Percentiles rank a stretch among this genome's conserved stretches.
Conservation (phyloP, 2,113 vertebrate species). For the Polyodon spathula region DNA sequence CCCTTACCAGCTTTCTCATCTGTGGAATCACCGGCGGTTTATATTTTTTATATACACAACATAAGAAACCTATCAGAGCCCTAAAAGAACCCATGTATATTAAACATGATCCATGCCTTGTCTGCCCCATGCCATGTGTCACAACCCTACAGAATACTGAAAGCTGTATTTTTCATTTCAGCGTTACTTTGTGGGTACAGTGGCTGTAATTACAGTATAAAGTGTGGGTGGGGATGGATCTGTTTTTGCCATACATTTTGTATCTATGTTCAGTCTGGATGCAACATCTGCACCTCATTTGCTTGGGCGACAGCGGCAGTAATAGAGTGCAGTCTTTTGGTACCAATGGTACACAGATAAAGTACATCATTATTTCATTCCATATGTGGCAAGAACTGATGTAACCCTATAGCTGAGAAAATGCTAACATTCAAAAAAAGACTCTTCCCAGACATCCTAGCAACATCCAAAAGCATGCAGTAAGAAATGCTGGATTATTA, state of each 20-base stretch:
- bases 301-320: constrained; percentile 2
- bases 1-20: not conserved
- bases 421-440: no score
- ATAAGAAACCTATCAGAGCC: not conserved
- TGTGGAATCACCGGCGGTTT: not conserved
- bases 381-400: no score
- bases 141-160: not conserved
- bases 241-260: constrained; percentile 11
- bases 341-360: not conserved
- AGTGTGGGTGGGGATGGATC: not conserved
- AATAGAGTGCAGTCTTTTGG: not conserved
- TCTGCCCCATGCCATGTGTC: not conserved
- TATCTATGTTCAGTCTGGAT: not conserved
- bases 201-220: constrained; percentile 13
- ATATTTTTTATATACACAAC: not conserved
- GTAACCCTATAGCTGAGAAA: no score
- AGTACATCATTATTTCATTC: not conserved
- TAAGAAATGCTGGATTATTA: no score
- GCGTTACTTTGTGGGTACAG: constrained; percentile 8
- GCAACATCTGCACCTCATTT: constrained; percentile 16
- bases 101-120: not conserved
- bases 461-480: no score
- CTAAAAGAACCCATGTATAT: constrained; percentile 10
- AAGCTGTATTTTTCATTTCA: not conserved
- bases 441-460: no score